These are phyloP conservation scores for Cairina moschata DNA, from an alignment of 2,113 vertebrate species.

Conservation along the genomic window DNA sequence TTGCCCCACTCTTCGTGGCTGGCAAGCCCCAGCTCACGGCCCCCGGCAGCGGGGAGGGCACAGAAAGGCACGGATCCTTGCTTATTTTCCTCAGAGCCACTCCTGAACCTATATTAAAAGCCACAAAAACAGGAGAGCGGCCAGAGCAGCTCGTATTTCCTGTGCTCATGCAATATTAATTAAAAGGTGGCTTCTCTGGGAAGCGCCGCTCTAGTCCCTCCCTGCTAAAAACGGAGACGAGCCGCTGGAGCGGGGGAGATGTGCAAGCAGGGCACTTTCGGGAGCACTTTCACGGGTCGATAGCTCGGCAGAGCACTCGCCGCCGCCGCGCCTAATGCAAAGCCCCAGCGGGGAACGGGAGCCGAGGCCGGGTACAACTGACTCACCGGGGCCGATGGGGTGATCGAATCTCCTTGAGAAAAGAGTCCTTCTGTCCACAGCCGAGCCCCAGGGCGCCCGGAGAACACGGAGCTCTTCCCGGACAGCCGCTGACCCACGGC, in stretches of 20 bases:
- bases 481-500: not conserved
- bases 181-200: constrained; percentile 44
- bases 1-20: not conserved
- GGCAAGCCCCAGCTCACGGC: not conserved
- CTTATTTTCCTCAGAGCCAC: constrained; percentile 30
- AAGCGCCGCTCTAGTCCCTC: constrained; percentile 61
- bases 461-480: not conserved
- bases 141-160: constrained; percentile 62
- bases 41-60: not conserved
- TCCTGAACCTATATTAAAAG: constrained; percentile 58
- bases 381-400: not conserved
- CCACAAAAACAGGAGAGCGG: constrained; percentile 39
- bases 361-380: not conserved
- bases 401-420: not conserved
- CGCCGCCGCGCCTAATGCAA: not conserved
- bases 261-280: constrained; percentile 18
- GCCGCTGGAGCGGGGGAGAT: constrained; percentile 47
- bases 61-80: not conserved
- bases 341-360: not conserved
- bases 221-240: constrained; percentile 67
- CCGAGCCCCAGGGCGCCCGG: not conserved
- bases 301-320: not conserved
- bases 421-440: not conserved
- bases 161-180: constrained; percentile 78
- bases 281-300: not conserved